Evolutionary conservation across 2,797 vertebrate genomes (phyloP), one percentile per base, ranked within the genome.

Genomic region (Lepus townsendii): DNA sequence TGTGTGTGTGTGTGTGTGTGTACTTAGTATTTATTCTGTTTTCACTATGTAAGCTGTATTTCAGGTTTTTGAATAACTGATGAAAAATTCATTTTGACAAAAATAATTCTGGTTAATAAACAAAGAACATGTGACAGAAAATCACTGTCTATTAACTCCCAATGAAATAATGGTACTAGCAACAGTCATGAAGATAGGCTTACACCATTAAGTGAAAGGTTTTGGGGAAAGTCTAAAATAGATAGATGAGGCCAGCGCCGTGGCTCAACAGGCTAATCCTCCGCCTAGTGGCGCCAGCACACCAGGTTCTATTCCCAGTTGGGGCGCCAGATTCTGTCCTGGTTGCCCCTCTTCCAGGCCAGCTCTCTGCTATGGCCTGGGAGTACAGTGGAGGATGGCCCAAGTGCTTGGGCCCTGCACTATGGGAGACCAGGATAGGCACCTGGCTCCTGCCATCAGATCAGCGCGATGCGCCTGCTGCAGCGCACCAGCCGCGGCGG

Each of bases 121-220:
- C 85, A 17, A 69, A 89, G 52, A 94, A 94, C 20, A 13, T 80
- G 38, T 71, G 17, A 79, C 38, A 75, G 65, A 50, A 88, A 86
- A 86, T 22, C 22, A 52, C 30, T 63, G n/a, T 42, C 63, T 85
- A 32, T 71, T 63, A 84, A 82, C 11, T 19, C 12, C 27, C 38
- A 77, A 76, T 68, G 42, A 94, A 88, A 75, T 69, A 72, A 83
- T 68, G 26, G 5, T 22, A 84, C 42, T 50, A n/a, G 9, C n/a
- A 84, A 30, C 20, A 89, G 62, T 38, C 77, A 69, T 38, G 20
- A 62, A 16, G 38, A 76, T 60, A 52, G 68, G 11, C 47, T 66
- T 69, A 38, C 47, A 32, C 12, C 5, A 24, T 30, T 50, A 90
- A 52, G 57, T 24, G 42, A 90, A 85, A 90, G 0, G 19, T 52